phyloP scores from a whole-genome alignment of 2,797 vertebrate species.

The Erethizon dorsatum region DNA sequence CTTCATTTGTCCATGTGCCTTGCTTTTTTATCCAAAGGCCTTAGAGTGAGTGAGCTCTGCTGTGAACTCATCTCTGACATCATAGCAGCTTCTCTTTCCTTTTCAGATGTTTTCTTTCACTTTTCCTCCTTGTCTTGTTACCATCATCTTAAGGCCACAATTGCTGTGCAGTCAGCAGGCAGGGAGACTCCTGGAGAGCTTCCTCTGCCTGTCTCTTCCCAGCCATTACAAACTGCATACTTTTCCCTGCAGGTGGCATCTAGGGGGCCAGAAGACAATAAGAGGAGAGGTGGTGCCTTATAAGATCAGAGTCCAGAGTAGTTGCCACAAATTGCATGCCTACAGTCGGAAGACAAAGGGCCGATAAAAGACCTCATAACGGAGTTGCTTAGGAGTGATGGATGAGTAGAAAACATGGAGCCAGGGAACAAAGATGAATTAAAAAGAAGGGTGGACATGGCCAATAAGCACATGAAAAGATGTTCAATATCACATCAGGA shows the following conservation, averaged over 20 bases:
- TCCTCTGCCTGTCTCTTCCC: not conserved
- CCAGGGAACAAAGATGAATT: slow-evolving; percentile 1
- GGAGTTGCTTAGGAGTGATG: not conserved
- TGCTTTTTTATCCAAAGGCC: not conserved
- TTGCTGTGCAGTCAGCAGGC: not conserved
- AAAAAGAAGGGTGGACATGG: not conserved
- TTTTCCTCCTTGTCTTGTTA: not conserved
- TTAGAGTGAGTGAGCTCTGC: not conserved
- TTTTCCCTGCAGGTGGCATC: not conserved
- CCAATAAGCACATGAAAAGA: not conserved
- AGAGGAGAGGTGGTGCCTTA: not conserved
- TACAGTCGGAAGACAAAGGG: not conserved
- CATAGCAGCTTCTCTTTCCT: not conserved
- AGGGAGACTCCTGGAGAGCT: not conserved
- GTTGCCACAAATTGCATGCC: not conserved
- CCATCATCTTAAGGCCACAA: too few relatives aligned
- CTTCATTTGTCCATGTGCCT: not conserved
- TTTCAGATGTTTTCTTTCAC: not conserved
- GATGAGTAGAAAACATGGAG: not conserved
- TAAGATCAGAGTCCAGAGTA: not conserved
- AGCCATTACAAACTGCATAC: not conserved
- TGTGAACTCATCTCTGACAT: not conserved
- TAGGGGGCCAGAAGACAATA: not conserved
- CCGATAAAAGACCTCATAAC: not conserved
- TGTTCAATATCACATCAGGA: too few relatives aligned